Conservation (phyloP, 2,888 invertebrate genomes). For the Lasioglossum villosulum region DNA sequence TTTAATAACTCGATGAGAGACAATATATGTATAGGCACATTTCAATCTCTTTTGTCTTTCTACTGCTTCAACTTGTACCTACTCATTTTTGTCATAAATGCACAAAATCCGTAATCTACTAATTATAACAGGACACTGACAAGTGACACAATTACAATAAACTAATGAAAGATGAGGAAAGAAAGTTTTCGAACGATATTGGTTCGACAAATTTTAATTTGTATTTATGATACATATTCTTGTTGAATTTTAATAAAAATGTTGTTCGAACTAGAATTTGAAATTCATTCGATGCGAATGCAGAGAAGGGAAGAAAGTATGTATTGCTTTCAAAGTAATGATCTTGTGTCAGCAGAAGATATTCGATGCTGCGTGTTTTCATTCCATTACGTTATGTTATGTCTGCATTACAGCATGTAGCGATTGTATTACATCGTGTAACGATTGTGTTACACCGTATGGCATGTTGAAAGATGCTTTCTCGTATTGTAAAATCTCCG, state of each 20-base stretch:
- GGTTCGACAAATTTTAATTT: too few species aligned
- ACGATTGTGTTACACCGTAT: slow-evolving; percentile 1
- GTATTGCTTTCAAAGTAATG: neutral
- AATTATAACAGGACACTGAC: too few species aligned
- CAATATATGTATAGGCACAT: too few species aligned
- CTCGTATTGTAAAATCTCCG: neutral
- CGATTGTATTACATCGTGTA: slow-evolving; percentile 13
- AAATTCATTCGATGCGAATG: neutral
- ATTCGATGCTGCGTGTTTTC: slow-evolving; percentile 16
- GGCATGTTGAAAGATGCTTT: neutral
- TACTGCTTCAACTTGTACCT: too few species aligned
- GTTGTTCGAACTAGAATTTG: neutral
- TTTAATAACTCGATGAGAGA: too few species aligned
- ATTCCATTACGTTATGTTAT: neutral
- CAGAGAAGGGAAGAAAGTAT: neutral
- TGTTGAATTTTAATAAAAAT: neutral
- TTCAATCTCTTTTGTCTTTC: too few species aligned
- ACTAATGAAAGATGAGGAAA: too few species aligned
- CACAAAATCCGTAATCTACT: too few species aligned
- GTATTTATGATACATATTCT: neutral
- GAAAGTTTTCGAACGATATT: too few species aligned
- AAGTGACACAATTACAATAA: too few species aligned
- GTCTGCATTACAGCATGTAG: neutral
- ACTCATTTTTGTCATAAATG: too few species aligned
- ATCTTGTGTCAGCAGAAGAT: neutral